Percentiles rank a stretch among this genome's conserved stretches.
Conservation (phyloP, 2,113 vertebrate genomes). For the Cottus gobio region DNA sequence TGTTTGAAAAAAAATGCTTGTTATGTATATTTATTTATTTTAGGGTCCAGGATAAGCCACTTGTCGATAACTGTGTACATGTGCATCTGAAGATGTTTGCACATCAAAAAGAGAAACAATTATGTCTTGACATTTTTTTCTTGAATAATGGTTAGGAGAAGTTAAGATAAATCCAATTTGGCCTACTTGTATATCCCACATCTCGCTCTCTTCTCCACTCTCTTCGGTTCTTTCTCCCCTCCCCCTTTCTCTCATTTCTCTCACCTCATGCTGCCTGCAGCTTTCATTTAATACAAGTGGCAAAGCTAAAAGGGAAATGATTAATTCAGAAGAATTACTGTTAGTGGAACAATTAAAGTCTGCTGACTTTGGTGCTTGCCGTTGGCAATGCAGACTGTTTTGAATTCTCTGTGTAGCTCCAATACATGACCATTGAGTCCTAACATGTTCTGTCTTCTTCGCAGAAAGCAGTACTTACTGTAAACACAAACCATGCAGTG, state of each 20-base stretch:
- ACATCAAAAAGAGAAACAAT: conserved; percentile 5
- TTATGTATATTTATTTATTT: neutral
- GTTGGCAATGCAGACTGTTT: conserved; percentile 6
- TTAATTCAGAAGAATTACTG: conserved; percentile 60
- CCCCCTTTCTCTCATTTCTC: conserved; percentile 5
- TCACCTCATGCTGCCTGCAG: conserved; percentile 39
- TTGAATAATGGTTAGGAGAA: neutral
- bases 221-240: conserved; percentile 1
- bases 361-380: conserved; percentile 36
- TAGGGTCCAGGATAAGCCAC: neutral
- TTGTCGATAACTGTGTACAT: neutral
- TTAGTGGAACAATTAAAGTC: conserved; percentile 72
- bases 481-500: neutral
- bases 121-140: neutral
- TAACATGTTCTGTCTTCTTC: neutral
- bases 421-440: neutral
- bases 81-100: conserved; percentile 6
- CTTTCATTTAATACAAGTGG: conserved; percentile 56
- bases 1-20: conserved; percentile 1
- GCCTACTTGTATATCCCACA: conserved; percentile 3
- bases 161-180: conserved; percentile 26
- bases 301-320: conserved; percentile 48
- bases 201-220: neutral
- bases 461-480: neutral
- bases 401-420: conserved; percentile 4